Evolutionary conservation across 1,140 invertebrate species (phyloP).

Genomic region (Metaphire vulgaris): DNA sequence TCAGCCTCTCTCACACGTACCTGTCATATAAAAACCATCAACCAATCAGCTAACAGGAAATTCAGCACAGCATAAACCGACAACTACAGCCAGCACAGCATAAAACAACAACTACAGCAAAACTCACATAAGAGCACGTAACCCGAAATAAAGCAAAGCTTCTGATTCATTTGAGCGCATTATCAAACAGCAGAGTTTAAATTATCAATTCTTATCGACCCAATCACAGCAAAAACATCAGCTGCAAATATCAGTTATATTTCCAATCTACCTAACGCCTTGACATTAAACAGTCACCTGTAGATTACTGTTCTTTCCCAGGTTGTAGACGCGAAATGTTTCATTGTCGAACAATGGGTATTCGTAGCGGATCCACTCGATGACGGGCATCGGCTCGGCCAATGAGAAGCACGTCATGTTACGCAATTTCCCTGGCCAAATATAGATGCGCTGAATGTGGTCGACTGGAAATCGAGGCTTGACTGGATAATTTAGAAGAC

Average conservation of each 20-base stretch:
- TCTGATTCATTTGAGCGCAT: no score
- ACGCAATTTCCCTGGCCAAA: conserved; percentile 69
- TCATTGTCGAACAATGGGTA: conserved; percentile 19
- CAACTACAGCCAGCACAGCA: no score
- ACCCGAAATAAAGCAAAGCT: conserved; percentile 12
- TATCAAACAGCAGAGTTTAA: no score
- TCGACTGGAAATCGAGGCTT: conserved; percentile 30
- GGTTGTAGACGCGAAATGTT: conserved; percentile 26
- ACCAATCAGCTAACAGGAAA: no score
- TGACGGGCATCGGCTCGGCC: conserved; percentile 84
- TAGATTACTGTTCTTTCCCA: conserved; percentile 23
- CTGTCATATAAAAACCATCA: not conserved
- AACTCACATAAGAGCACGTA: no score
- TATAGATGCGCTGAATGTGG: conserved; percentile 64
- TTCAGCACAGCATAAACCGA: no score
- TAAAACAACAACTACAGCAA: no score
- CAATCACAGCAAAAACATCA: no score
- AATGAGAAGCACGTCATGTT: conserved; percentile 82
- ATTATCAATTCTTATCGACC: no score
- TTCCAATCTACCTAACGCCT: no score
- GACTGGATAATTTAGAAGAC: conserved; percentile 30
- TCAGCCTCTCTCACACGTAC: conserved; percentile 20
- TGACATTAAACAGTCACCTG: conserved; percentile 26
- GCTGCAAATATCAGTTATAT: no score
- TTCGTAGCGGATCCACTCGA: conserved; percentile 62